Evolutionary conservation across 2,888 invertebrate genomes (phyloP).

Genomic region (Temnothorax ravouxi): DNA sequence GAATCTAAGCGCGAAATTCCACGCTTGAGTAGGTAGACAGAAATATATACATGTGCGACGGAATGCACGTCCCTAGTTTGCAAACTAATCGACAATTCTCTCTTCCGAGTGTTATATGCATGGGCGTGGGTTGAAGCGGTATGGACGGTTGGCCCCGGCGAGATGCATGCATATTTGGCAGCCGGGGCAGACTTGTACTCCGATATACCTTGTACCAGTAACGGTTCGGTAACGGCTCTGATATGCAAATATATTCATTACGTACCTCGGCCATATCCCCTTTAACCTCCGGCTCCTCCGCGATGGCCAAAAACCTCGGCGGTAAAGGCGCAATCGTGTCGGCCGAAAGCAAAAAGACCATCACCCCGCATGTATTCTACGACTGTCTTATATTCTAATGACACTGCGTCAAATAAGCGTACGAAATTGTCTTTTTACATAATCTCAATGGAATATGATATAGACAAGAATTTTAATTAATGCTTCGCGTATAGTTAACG

Average conservation of each 20-base stretch:
- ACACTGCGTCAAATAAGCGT: conserved; percentile 45
- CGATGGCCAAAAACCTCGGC: conserved; percentile 70
- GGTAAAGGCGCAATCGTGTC: conserved; percentile 66
- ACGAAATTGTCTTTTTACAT: conserved; percentile 46
- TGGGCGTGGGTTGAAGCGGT: conserved; percentile 78
- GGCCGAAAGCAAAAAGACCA: conserved; percentile 47
- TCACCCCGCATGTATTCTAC: conserved; percentile 31
- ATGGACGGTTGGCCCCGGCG: conserved; percentile 80
- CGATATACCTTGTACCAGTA: conserved; percentile 82
- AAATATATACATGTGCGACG: conserved; percentile 66
- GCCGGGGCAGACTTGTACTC: conserved; percentile 80
- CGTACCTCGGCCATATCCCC: conserved; percentile 79
- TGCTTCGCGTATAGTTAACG: not conserved
- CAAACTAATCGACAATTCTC: conserved; percentile 84
- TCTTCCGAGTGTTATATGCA: conserved; percentile 82
- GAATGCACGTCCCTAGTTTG: conserved; percentile 79
- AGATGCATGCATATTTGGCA: conserved; percentile 85
- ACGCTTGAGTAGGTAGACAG: conserved; percentile 71
- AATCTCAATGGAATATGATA: conserved; percentile 12
- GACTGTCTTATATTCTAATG: conserved; percentile 52
- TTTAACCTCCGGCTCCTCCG: conserved; percentile 67
- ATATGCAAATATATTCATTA: conserved; percentile 86
- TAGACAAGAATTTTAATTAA: conserved; percentile 24
- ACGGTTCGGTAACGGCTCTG: conserved; percentile 84
- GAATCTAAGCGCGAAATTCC: conserved; percentile 75